These are phyloP conservation scores for Drosophila ohnishii DNA, from an alignment of 1,140 invertebrate genomes.

Conservation along the genomic window DNA sequence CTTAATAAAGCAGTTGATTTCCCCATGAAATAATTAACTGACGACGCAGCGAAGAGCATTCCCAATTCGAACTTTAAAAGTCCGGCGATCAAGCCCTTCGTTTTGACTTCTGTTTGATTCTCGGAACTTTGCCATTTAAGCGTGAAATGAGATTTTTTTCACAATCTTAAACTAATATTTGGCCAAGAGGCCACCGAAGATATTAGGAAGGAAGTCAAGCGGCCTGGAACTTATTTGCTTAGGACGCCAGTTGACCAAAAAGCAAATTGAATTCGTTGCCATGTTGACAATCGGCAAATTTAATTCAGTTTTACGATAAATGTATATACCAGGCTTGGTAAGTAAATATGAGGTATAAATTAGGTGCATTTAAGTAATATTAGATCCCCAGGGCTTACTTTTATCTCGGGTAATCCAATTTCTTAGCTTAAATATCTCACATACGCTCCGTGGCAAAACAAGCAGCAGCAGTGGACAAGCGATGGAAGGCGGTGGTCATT, in stretches of 20 bases:
- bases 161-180: conserved; percentile 62
- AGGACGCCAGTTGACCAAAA: conserved; percentile 30
- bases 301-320: conserved; percentile 5
- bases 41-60: conserved; percentile 16
- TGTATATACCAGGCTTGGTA: too few species aligned
- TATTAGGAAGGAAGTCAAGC: conserved; percentile 6
- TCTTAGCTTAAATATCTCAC: conserved; percentile 7
- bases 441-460: conserved; percentile 43
- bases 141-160: conserved; percentile 72
- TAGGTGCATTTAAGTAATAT: background rate
- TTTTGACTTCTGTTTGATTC: conserved; percentile 50
- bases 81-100: conserved; percentile 6
- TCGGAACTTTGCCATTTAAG: conserved; percentile 55
- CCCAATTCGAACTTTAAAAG: conserved; percentile 1
- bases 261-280: conserved; percentile 26
- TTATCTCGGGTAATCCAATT: background rate
- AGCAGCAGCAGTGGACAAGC: conserved; percentile 15
- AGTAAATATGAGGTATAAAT: background rate
- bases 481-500: conserved; percentile 49
- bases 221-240: conserved; percentile 55
- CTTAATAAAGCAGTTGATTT: conserved; percentile 33
- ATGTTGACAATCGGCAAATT: conserved; percentile 7
- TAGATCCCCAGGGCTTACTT: background rate
- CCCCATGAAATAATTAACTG: conserved; percentile 30
- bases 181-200: conserved; percentile 4